phyloP scores from a whole-genome alignment of 2,888 invertebrate genomes.

The Tachystola acroxantha region DNA sequence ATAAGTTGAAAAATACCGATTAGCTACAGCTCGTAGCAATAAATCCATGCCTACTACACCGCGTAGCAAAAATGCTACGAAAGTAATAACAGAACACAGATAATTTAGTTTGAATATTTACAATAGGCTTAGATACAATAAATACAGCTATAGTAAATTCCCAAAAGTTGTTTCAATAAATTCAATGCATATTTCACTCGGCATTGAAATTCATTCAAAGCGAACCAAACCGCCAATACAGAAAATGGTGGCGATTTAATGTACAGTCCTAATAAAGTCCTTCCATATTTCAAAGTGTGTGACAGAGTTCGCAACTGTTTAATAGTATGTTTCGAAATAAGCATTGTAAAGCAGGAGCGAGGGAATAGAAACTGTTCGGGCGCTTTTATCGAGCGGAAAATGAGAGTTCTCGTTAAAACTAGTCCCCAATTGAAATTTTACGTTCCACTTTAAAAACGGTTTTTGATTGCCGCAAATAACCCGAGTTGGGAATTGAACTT shows the following conservation, averaged over 20 bases:
- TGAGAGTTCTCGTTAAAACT: too few species aligned
- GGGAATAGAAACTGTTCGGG: slow-evolving; percentile 19
- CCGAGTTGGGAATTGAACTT: neutral
- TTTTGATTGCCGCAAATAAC: slow-evolving; percentile 4
- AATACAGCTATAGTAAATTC: neutral
- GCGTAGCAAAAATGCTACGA: too few species aligned
- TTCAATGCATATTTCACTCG: too few species aligned
- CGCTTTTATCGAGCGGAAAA: slow-evolving; percentile 17
- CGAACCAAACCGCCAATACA: too few species aligned
- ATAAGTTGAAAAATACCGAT: too few species aligned
- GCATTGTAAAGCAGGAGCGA: slow-evolving; percentile 17
- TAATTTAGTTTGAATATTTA: too few species aligned
- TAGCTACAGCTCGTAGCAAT: too few species aligned
- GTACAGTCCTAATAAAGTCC: neutral
- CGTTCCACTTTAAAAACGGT: slow-evolving; percentile 8
- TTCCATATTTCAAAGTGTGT: neutral
- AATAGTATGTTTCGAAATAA: slow-evolving; percentile 11
- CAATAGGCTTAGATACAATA: too few species aligned
- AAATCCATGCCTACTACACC: too few species aligned
- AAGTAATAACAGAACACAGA: too few species aligned
- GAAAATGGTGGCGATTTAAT: too few species aligned
- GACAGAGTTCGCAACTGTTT: slow-evolving; percentile 3
- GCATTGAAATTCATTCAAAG: too few species aligned
- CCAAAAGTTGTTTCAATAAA: neutral
- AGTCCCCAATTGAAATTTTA: slow-evolving; percentile 11